A percentile compares a stretch with the other conserved stretches of the same genome.
These are phyloP conservation scores for Stictocephala bisonia DNA, from an alignment of 2,888 invertebrate genomes.

Conservation along the genomic window DNA sequence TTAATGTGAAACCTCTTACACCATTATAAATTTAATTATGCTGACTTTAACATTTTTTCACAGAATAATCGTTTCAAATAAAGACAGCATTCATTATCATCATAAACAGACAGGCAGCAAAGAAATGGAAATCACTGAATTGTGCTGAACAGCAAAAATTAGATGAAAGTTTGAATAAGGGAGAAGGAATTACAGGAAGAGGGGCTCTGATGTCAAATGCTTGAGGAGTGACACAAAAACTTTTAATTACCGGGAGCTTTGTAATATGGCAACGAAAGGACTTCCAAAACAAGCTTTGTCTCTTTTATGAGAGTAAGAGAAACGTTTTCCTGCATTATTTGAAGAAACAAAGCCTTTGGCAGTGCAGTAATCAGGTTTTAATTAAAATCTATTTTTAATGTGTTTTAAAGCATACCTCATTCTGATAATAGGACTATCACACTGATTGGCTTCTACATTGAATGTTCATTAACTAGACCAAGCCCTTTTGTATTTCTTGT, in stretches of 20 bases:
- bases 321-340: constrained; percentile 29
- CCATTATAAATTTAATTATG: background rate
- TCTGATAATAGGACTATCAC: no score
- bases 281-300: constrained; percentile 36
- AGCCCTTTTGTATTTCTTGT: no score
- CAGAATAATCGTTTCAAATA: background rate
- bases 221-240: constrained; percentile 40
- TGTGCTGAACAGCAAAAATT: constrained; percentile 32
- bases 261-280: constrained; percentile 35
- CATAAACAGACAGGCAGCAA: background rate
- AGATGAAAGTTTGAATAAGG: constrained; percentile 37
- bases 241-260: constrained; percentile 38
- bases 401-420: no score
- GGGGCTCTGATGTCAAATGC: constrained; percentile 26
- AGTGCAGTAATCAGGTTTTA: constrained; percentile 26
- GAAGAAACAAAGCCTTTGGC: constrained; percentile 27
- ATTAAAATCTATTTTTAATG: constrained; percentile 30
- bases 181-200: constrained; percentile 16
- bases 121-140: constrained; percentile 33
- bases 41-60: background rate
- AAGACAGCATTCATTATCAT: constrained; percentile 12
- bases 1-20: background rate
- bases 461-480: no score
- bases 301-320: constrained; percentile 18
- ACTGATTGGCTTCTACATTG: no score